Evolutionary conservation across 2,888 invertebrate species (phyloP).

Genomic region (Ectemnius cavifrons): DNA sequence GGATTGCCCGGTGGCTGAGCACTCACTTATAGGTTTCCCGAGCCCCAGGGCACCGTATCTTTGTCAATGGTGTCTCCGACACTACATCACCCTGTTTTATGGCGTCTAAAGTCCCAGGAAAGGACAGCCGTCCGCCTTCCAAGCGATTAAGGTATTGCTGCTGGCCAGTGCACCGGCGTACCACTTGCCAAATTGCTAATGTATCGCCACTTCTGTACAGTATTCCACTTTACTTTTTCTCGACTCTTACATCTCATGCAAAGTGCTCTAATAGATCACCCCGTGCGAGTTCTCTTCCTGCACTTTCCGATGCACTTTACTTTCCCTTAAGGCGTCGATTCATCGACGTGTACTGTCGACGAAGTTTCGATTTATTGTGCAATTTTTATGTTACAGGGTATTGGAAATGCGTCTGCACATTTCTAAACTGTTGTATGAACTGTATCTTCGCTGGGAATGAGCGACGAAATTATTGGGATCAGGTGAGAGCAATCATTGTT

Average conservation of each 20-base stretch:
- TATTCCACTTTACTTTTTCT: not conserved
- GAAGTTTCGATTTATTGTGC: no score
- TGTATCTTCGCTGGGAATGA: no score
- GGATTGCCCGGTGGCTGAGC: conserved; percentile 63
- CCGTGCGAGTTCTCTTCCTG: not conserved
- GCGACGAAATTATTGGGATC: no score
- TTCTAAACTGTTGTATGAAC: no score
- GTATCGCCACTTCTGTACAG: conserved; percentile 12
- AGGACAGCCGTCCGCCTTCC: conserved; percentile 27
- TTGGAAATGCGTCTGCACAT: no score
- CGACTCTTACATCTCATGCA: conserved; percentile 13
- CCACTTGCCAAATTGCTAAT: conserved; percentile 43
- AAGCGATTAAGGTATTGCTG: conserved; percentile 49
- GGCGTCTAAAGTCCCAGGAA: conserved; percentile 68
- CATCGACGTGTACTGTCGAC: no score
- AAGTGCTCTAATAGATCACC: conserved; percentile 27
- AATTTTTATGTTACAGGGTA: no score
- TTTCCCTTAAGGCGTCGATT: no score
- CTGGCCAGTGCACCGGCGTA: conserved; percentile 11
- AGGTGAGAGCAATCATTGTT: no score
- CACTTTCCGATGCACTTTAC: no score
- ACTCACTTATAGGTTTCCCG: conserved; percentile 70
- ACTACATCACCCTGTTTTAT: conserved; percentile 73
- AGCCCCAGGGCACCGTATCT: conserved; percentile 71
- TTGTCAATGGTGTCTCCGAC: conserved; percentile 71